Evolutionary conservation across 2,797 vertebrate species (phyloP).

Genomic region (Propithecus deckenii): DNA sequence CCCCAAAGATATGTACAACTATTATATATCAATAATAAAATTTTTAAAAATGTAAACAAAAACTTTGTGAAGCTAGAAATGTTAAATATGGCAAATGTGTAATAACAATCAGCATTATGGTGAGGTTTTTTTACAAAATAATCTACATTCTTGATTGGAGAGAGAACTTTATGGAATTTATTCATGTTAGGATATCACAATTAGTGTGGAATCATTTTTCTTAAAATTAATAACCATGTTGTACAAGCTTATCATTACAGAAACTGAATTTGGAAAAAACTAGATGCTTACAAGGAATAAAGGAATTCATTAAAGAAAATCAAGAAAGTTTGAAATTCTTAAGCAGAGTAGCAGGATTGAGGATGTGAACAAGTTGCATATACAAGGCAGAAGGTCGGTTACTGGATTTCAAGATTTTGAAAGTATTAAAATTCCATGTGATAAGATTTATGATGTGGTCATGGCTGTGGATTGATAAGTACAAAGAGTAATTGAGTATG

Average conservation of each 20-base stretch:
- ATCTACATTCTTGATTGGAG: background rate
- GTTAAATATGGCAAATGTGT: background rate
- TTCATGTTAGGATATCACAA: background rate
- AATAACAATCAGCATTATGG: background rate
- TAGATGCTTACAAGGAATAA: background rate
- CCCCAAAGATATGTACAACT: background rate
- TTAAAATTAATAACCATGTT: background rate
- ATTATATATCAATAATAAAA: background rate
- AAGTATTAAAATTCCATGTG: background rate
- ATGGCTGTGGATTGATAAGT: background rate
- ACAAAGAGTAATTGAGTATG: background rate
- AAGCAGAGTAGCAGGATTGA: background rate
- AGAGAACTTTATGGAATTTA: background rate
- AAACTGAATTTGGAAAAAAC: background rate
- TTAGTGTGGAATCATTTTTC: background rate
- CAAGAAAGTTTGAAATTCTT: background rate
- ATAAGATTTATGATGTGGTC: background rate
- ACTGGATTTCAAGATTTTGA: background rate
- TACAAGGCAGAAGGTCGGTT: background rate
- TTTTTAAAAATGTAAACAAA: background rate
- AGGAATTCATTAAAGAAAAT: background rate
- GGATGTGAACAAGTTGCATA: background rate
- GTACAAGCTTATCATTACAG: background rate
- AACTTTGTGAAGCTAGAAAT: background rate
- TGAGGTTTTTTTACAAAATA: background rate